Evolutionary conservation across 2,797 vertebrate species (phyloP), one percentile per base, ranked within the genome.

Genomic region (Amblyraja radiata): DNA sequence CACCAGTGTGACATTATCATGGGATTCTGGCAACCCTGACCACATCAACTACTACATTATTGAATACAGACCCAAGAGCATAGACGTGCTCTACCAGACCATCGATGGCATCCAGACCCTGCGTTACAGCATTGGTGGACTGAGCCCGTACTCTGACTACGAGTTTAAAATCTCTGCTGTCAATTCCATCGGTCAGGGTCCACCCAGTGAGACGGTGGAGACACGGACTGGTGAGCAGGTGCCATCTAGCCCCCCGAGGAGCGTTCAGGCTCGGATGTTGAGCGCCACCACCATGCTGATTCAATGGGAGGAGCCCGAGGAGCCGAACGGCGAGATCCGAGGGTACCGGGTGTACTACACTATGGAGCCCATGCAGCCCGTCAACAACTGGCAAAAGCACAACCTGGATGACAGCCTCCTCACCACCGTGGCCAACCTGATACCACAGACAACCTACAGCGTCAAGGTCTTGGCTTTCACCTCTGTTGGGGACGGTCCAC

Each of bases 1-100:
- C 39, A 99, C 99, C 73, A 99, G 99, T 94, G 98, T 99, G 95
- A 99, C 99, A 94, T 97, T 99, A 95, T 99, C 99, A 16, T 99
- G 99, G 99, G 99, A 99, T 95, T 99, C 98, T 0, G 99, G 99
- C 93, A 99, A 99, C 93, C 99, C 99, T 0, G 99, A 99, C 94
- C 98, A 98, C 0, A 98, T 99, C 93, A 97, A 98, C 76, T 97
- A 99, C 95, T 99, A 99, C 83, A 98, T 99, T 93, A 99, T 99
- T 90, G 98, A 99, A 93, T 99, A 99, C 94, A 98, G 97, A 16
- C 98, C 98, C 13, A 99, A 99, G 95, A 98, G 98, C 94, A 97
- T 98, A 58, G 99, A 99, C 0, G 99, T 98, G 94, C 98, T 99
- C 0, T 99, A 98, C 7, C 98, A 99, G 96, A 99, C 98, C 16